Percentiles rank a stretch among this genome's conserved stretches.
These are phyloP conservation scores for Melipona beecheii DNA, from an alignment of 2,888 invertebrate species.

Conservation along the genomic window DNA sequence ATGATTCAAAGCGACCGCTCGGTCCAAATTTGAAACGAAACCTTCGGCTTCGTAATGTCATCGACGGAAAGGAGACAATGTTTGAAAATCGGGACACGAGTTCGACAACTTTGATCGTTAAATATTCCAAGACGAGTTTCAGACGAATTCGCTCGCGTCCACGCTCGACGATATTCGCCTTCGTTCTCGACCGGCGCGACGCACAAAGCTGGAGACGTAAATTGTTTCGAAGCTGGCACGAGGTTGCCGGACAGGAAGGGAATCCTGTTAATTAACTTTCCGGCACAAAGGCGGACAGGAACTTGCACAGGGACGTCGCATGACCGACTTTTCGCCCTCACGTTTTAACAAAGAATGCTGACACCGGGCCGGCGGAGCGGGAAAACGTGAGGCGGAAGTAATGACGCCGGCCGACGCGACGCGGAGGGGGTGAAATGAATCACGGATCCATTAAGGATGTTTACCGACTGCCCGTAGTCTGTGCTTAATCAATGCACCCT, in stretches of 20 bases:
- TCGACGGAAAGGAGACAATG: background rate
- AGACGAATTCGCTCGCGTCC: background rate
- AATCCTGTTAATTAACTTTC: conserved; percentile 26
- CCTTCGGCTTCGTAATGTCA: background rate
- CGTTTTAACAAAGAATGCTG: conserved; percentile 32
- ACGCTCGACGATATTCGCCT: background rate
- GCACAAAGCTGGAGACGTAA: background rate
- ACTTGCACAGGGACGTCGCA: conserved; percentile 3
- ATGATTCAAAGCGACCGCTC: background rate
- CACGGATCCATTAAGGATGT: conserved; percentile 48
- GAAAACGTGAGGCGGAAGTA: conserved; percentile 9
- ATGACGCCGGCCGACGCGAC: background rate
- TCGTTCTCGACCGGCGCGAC: background rate
- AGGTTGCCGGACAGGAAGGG: background rate
- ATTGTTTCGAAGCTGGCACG: background rate
- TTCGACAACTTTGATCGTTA: background rate
- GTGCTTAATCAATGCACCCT: conserved; percentile 52
- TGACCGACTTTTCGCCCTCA: conserved; percentile 39
- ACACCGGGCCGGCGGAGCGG: background rate
- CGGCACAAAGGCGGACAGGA: background rate
- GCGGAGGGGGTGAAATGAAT: conserved; percentile 36
- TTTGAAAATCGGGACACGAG: background rate
- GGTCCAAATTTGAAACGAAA: background rate
- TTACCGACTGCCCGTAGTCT: conserved; percentile 33
- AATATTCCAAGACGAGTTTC: background rate